Evolutionary conservation across 2,797 vertebrate species (phyloP).

Genomic region (Jordanella pulchra): DNA sequence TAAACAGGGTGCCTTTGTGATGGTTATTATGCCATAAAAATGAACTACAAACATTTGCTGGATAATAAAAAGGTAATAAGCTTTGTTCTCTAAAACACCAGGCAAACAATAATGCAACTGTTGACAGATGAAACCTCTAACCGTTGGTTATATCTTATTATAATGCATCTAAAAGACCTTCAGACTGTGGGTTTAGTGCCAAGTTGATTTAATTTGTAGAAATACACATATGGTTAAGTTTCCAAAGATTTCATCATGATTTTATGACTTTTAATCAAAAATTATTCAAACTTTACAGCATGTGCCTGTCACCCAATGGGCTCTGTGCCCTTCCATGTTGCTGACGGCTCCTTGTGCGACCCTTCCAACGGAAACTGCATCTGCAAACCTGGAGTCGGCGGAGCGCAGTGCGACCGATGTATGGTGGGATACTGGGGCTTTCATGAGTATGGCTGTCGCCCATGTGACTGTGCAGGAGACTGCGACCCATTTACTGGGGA

Average conservation of each 20-base stretch:
- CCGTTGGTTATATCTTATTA: conserved; percentile 27
- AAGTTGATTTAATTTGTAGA: background rate
- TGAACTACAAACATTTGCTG: conserved; percentile 28
- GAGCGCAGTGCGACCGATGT: conserved; percentile 88
- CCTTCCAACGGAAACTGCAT: conserved; percentile 89
- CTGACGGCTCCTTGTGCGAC: conserved; percentile 80
- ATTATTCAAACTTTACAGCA: conserved; percentile 66
- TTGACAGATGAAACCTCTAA: conserved; percentile 29
- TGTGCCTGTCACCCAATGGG: conserved; percentile 90
- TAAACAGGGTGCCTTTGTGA: background rate
- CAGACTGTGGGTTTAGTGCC: conserved; percentile 9
- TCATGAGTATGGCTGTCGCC: conserved; percentile 89
- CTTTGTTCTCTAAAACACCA: conserved; percentile 54
- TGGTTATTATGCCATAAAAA: conserved; percentile 11
- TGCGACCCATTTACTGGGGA: conserved; percentile 91
- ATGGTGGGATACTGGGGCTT: conserved; percentile 97
- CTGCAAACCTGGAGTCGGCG: conserved; percentile 92
- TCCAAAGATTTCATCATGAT: too few relatives aligned
- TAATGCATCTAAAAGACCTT: conserved; percentile 37
- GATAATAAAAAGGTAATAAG: conserved; percentile 57
- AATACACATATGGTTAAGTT: background rate
- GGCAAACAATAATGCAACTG: conserved; percentile 36
- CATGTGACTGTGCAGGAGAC: conserved; percentile 90
- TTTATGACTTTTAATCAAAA: background rate
- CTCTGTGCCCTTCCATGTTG: conserved; percentile 81